Evolutionary conservation across 2,113 vertebrate species (phyloP).

Genomic region (Actenoides hombroni): DNA sequence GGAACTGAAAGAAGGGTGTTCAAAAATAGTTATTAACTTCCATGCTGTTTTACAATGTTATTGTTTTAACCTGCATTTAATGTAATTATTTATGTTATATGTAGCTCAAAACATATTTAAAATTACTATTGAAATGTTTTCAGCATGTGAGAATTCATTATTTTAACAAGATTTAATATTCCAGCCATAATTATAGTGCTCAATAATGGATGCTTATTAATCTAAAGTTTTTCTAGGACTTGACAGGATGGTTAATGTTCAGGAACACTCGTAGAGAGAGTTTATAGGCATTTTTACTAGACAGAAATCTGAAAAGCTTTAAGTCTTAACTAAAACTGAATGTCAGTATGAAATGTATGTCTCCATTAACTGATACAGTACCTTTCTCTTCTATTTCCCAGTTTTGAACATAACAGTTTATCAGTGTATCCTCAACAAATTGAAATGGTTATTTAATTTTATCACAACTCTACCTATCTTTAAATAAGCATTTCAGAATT

Average conservation of each 20-base stretch:
- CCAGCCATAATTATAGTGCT: background rate
- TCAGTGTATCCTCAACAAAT: background rate
- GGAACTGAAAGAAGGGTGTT: background rate
- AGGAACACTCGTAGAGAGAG: background rate
- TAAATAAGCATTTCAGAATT: slow-evolving; percentile 12
- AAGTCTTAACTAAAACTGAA: background rate
- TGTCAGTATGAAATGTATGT: background rate
- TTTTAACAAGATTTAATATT: background rate
- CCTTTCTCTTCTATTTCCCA: background rate
- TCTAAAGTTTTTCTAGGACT: background rate
- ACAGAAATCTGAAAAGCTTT: background rate
- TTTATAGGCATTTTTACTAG: background rate
- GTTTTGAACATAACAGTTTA: background rate
- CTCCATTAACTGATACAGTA: background rate
- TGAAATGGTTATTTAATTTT: background rate
- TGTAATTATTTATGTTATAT: background rate
- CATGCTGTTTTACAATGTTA: background rate
- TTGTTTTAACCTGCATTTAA: background rate
- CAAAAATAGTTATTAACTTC: background rate
- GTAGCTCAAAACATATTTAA: background rate
- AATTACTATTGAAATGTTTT: background rate
- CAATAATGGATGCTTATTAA: background rate
- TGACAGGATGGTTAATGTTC: background rate
- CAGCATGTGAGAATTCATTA: background rate
- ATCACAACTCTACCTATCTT: background rate